Evolutionary conservation across 64 coral and sea anemone genomes (phyloP).

Genomic region (Hydrozoanthus tunicans): DNA sequence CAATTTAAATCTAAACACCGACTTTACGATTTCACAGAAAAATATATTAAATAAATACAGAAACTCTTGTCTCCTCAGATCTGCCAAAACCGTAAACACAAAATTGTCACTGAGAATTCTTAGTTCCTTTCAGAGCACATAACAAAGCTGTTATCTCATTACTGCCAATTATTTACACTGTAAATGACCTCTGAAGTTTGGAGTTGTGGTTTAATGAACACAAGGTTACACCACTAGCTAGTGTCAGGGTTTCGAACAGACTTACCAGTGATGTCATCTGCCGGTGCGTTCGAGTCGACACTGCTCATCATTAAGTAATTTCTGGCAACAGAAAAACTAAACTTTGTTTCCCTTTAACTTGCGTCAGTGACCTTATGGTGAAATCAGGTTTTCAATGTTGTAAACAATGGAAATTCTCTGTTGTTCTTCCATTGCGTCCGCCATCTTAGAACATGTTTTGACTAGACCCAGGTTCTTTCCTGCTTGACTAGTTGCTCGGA

Average conservation of each 20-base stretch:
- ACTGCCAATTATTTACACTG: too few species aligned
- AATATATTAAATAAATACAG: too few species aligned
- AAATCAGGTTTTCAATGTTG: neutral
- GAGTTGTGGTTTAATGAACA: neutral
- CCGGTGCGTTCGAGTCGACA: neutral
- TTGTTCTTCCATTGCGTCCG: neutral
- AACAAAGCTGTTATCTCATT: too few species aligned
- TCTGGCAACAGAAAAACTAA: neutral
- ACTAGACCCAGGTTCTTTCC: neutral
- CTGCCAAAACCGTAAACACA: too few species aligned
- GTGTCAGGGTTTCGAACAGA: neutral
- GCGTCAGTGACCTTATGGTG: neutral
- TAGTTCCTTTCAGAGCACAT: too few species aligned
- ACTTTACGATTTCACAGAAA: too few species aligned
- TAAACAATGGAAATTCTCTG: neutral
- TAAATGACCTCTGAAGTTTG: too few species aligned
- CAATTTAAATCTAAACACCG: too few species aligned
- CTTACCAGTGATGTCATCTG: conserved; percentile 34
- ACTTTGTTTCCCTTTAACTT: neutral
- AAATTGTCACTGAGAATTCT: too few species aligned
- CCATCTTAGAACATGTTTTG: conserved; percentile 15
- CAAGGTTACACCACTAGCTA: neutral
- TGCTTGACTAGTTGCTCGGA: too few species aligned
- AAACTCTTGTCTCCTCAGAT: too few species aligned
- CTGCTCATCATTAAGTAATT: neutral